Conservation (phyloP, 2,113 vertebrate genomes). For the Nanger granti region DNA sequence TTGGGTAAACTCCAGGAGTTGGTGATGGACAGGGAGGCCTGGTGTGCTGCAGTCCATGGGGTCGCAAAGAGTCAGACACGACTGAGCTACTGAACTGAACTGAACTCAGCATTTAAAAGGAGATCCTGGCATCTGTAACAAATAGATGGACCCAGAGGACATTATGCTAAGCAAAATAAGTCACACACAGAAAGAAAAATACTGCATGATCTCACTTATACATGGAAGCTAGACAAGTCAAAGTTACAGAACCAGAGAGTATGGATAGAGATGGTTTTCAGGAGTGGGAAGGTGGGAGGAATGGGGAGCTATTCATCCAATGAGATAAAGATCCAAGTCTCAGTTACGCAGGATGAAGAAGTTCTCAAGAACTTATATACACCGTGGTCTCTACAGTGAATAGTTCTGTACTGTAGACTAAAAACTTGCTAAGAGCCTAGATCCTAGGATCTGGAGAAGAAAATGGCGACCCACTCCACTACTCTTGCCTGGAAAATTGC, state of each 20-base stretch:
- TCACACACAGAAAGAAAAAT: neutral
- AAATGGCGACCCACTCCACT: neutral
- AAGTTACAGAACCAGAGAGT: neutral
- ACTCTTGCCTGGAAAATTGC: neutral
- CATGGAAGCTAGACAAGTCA: neutral
- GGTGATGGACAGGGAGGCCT: neutral
- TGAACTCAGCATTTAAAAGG: neutral
- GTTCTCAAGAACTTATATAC: neutral
- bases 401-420: neutral
- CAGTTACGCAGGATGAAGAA: neutral
- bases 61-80: fast-evolving
- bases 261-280: neutral
- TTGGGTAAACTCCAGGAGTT: neutral
- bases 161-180: neutral
- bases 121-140: neutral
- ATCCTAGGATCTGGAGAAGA: neutral
- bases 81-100: neutral
- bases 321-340: neutral
- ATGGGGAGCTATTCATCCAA: neutral
- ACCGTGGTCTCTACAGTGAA: neutral
- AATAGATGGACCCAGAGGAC: neutral
- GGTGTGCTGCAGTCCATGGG: neutral
- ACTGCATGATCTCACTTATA: neutral
- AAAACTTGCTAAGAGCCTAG: neutral
- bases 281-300: neutral